Percentiles rank a stretch among this genome's conserved stretches.
These are phyloP conservation scores for Papilio dardanus DNA, from an alignment of 1,140 invertebrate genomes.

Conservation along the genomic window DNA sequence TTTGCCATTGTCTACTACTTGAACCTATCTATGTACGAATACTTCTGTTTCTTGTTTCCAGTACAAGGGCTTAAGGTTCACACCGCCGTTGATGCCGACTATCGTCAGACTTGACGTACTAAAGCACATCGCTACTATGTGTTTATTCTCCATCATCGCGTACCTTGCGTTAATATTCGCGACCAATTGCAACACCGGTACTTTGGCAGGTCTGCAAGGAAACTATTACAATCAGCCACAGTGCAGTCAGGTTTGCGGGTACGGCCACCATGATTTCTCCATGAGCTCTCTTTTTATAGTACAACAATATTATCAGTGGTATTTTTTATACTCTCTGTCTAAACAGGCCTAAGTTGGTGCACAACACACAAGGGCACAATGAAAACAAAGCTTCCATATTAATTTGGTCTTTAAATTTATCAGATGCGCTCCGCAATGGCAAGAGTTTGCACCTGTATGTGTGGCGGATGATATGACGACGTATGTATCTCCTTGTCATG, in stretches of 20 bases:
- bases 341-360: no score
- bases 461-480: constrained; percentile 46
- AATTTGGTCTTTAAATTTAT: neutral
- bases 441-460: constrained; percentile 47
- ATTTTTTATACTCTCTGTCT: no score
- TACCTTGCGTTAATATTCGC: constrained; percentile 29
- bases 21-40: no score
- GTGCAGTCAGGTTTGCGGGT: constrained; percentile 45
- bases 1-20: no score
- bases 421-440: constrained; percentile 43
- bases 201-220: constrained; percentile 32
- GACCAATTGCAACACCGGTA: constrained; percentile 37
- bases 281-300: no score
- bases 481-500: constrained; percentile 47
- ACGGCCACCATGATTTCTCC: no score
- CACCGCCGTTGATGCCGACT: constrained; percentile 36
- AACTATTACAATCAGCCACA: constrained; percentile 39
- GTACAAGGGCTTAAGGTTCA: constrained; percentile 42
- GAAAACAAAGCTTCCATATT: no score
- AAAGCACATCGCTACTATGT: constrained; percentile 30
- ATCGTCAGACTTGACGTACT: constrained; percentile 2
- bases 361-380: no score
- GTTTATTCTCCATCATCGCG: constrained; percentile 29
- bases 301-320: no score
- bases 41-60: constrained; percentile 12